Evolutionary conservation across 2,113 vertebrate genomes (phyloP), one percentile per base, ranked within the genome.

Genomic region (Ancistrus triradiatus): DNA sequence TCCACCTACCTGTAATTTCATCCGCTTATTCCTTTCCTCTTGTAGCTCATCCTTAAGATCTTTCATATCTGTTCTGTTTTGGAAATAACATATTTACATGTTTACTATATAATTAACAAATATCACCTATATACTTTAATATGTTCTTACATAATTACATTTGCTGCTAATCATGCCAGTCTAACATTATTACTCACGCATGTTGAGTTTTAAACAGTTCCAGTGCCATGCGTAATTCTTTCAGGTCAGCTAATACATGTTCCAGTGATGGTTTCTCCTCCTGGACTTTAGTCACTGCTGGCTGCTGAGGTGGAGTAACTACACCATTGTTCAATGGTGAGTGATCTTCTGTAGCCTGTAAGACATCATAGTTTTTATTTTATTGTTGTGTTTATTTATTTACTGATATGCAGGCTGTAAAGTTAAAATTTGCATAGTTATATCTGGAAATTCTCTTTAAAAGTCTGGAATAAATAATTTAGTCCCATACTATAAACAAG

Each of bases 11-110:
- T 87, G 82, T 61, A 90, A 68, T 35, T 65, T 66, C 27, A 22
- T 46, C 15, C 82, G 81, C 68, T 87, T 90, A 61, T 25, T 79
- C 68, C 63, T 81, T 66, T 90, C 87, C 0, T 78, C 79, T 35
- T 2, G 63, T 70, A 90, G 69, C 75, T 87, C 86, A n/a, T 84
- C 78, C 81, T 80, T 90, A 67, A 90, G 59, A 68, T 90, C 85
- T 75, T 86, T 68, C 17, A 89, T 84, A 75, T 89, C 88, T 64
- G 5, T 80, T 5, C 88, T 90, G 71, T 70, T 24, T 49, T 50
- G 25, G 74, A 63, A 64, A 69, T 8, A 74, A 61, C 18, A 15
- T 46, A 11, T 22, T 55, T 71, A 22, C 14, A 44, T n/a, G 3
- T 13, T 55, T 46, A 19, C 21, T 17, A 24, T n/a, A 13, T 4